Evolutionary conservation across 1,140 invertebrate species (phyloP), one percentile per base, ranked within the genome.

Genomic region (Macrobrachium nipponense): DNA sequence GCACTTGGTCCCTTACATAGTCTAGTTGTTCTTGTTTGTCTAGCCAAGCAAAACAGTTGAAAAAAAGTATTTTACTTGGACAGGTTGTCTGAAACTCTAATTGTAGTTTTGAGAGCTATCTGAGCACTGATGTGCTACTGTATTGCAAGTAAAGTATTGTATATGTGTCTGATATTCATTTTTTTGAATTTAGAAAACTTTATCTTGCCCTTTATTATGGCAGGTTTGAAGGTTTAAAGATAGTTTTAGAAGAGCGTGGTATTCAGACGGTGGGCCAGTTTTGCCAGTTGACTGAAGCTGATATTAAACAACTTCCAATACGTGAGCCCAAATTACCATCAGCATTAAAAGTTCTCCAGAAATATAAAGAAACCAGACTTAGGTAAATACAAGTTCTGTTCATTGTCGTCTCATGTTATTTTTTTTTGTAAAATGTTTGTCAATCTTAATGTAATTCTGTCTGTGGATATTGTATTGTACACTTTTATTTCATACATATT

Each of bases 251-350:
- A 60, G 59, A 76, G 5, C 66, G 20, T 64, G 85, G 79, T 23
- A 58, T 87, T 8, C 17, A 12, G 18, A 87, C 85, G 18, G 85
- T 87, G n/a, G 85, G 85, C 10, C 70, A 87, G 61, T 66, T 87
- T 36, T 62, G 79, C 51, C 72, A 87, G 44, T 27, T 87, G 36
- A 87, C 77, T 43, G 85, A 87, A 64, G 79, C 62, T 15, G 68
- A 81, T 59, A n/a, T 87, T 14, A 78, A 59, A 23, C 64, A 61
- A 36, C 58, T 87, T 18, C 85, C 85, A 36, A 72, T 87, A 6
- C 27, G 73, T 27, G 60, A 79, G 17, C 85, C 85, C 5, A 87
- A 87, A 66, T 27, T 81, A 36, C 6, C 79, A 44, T 44, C n/a
- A 11, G 76, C 62, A 14, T 12, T 76, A 17, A 77, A 77, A 76